phyloP scores from a whole-genome alignment of 1,140 invertebrate species.

The Arion vulgaris region DNA sequence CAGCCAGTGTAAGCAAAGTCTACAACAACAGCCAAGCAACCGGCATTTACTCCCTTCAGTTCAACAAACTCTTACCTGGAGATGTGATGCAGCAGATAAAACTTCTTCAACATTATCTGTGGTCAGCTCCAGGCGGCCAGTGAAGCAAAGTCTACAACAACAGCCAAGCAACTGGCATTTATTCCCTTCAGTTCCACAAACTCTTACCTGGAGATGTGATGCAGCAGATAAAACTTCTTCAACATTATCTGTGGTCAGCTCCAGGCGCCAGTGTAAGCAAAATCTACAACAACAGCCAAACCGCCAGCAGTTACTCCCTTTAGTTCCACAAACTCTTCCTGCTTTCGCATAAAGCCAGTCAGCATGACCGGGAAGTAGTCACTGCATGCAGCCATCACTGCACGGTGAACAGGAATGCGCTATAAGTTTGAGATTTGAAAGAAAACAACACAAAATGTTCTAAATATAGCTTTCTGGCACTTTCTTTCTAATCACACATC shows the following conservation, averaged over 20 bases:
- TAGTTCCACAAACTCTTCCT: conserved; percentile 63
- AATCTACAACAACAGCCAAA: conserved; percentile 62
- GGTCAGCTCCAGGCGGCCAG: conserved; percentile 63
- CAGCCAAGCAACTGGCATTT: conserved; percentile 63
- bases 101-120: conserved; percentile 70
- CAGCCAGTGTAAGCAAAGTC: conserved; percentile 66
- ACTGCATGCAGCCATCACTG: conserved; percentile 70
- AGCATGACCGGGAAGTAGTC: conserved; percentile 79
- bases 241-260: conserved; percentile 67
- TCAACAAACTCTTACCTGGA: conserved; percentile 65
- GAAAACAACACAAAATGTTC: neutral
- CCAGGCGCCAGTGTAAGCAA: conserved; percentile 66
- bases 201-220: conserved; percentile 63
- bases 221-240: conserved; percentile 69
- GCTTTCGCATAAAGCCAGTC: conserved; percentile 65
- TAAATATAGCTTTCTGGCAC: neutral
- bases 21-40: conserved; percentile 63
- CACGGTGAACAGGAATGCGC: conserved; percentile 62
- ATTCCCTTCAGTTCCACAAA: conserved; percentile 62
- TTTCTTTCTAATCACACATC: too few species aligned
- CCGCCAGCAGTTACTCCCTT: conserved; percentile 67
- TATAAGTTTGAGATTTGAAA: neutral
- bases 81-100: conserved; percentile 67
- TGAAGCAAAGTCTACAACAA: conserved; percentile 63
- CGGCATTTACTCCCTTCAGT: conserved; percentile 65